Evolutionary conservation across 2,113 vertebrate species (phyloP), one percentile per base, ranked within the genome.

Genomic region (Phoenicopterus ruber): DNA sequence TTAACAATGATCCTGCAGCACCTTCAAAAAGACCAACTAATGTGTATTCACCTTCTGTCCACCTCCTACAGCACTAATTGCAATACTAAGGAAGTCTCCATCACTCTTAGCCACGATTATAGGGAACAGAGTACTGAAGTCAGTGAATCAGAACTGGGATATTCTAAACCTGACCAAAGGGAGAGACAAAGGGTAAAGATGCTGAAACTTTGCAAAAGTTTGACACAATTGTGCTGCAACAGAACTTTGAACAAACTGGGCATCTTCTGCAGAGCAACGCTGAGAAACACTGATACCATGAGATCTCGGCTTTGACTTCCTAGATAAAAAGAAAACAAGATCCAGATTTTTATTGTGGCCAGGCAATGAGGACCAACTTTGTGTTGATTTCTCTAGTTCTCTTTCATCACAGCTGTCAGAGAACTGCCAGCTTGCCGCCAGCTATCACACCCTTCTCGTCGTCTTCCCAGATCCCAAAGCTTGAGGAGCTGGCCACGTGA

Each of bases 1-100:
- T 86, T 82, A 93, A 77, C 62, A 46, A 1, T 54, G 84, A 70
- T 87, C 84, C 84, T 93, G 95, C 93, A 73, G 78, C 93, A 88
- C 93, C 84, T 90, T 77, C 78, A 32, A 1, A 76, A 86, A 89
- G 77, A 85, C 74, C 86, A 88, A 3, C 65, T 85, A 12, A 77
- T n/a, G 70, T 84, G 36, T 36, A 54, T 62, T 93, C 54, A 29
- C 62, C 73, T 84, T 52, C 57, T 82, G 82, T 67, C 82, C 86
- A 57, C 62, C 82, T 94, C 85, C 88, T 82, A 6, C 57, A 72
- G 74, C 71, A 54, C 84, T 93, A 85, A 87, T 69, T 81, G 74
- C 79, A 62, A 34, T 70, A 47, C 59, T 88, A 71, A 81, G 32
- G 52, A 67, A 65, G 78, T 52, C 55, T 93, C 58, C 65, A 13